Evolutionary conservation across 1,140 invertebrate species (phyloP), one percentile per base, ranked within the genome.

Genomic region (Brachionus calyciflorus): DNA sequence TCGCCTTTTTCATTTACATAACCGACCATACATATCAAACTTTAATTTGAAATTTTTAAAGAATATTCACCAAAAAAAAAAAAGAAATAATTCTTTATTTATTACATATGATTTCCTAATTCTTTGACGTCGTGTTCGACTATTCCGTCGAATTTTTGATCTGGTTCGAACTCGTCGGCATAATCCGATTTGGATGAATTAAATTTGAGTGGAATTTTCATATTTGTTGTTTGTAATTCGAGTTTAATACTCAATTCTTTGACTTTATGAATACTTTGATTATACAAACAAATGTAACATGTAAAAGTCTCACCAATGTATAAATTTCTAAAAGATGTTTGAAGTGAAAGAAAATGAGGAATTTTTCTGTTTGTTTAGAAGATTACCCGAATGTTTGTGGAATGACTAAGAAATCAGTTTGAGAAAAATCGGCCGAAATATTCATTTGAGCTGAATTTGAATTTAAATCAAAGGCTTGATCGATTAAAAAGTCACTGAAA

Each of bases 81-180:
- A n/a, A n/a, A n/a, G n/a, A n/a, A n/a, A n/a, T n/a, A n/a, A n/a
- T n/a, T n/a, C n/a, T n/a, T n/a, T n/a, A n/a, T n/a, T n/a, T n/a
- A n/a, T 37, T 49, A 73, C 69, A 73, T 73, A 30, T 73, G 69
- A 49, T 73, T 73, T 49, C 69, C 69, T 17, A 73, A 46, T 17
- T 73, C 69, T 30, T 30, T 30, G 3, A 73, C 69, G 30, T 73
- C 69, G 17, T 73, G 46, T 49, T 73, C 69, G 40, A 73, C 48
- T 19, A 73, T 73, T 17, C 69, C 46, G 30, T 73, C 69, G 30
- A 51, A 73, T 55, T 73, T 73, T 21, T 73, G 46, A 19, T 73
- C 69, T 10, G 69, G 44, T 9, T 65, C 60, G 1, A 65, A 33
- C 7, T 24, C 33, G 1, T 17, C 0, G 6, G 44, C 7, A 9